These are phyloP conservation scores for Sarcoramphus papa DNA, from an alignment of 2,797 vertebrate genomes.

Conservation along the genomic window DNA sequence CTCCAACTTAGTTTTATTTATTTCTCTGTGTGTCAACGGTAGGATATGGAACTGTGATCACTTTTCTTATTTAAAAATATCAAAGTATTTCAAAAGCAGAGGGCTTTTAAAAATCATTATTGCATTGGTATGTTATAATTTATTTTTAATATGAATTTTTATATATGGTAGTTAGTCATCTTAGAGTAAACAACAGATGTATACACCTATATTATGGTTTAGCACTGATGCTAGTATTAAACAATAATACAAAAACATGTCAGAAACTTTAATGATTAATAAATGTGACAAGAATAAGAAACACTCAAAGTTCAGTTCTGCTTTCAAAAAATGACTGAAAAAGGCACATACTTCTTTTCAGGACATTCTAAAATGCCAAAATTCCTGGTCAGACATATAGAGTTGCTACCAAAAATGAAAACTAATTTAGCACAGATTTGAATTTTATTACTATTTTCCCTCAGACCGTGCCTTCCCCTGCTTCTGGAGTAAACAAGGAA, in stretches of 20 bases:
- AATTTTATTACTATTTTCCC: neutral
- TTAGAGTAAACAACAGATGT: conserved; percentile 77
- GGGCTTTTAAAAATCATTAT: conserved; percentile 26
- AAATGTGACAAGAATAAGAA: conserved; percentile 66
- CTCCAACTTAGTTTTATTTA: conserved; percentile 8
- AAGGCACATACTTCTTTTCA: neutral
- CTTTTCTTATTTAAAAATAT: conserved; percentile 50
- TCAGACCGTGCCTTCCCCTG: neutral
- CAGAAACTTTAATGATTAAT: conserved; percentile 72
- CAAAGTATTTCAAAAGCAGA: conserved; percentile 44
- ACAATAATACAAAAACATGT: conserved; percentile 75
- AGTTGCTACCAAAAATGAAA: neutral
- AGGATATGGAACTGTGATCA: neutral
- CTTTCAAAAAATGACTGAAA: conserved; percentile 4
- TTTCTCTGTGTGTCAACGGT: neutral
- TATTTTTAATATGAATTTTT: conserved; percentile 52
- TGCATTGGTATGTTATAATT: conserved; percentile 56
- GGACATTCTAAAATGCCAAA: neutral
- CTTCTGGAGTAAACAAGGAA: neutral
- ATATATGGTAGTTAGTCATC: conserved; percentile 67
- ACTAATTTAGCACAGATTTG: neutral
- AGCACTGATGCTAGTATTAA: conserved; percentile 68
- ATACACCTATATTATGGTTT: conserved; percentile 73
- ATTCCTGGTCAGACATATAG: neutral
- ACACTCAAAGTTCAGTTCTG: conserved; percentile 49